phyloP scores from a whole-genome alignment of 92 coral and sea anemone species.

The Zoanthus sansibaricus region DNA sequence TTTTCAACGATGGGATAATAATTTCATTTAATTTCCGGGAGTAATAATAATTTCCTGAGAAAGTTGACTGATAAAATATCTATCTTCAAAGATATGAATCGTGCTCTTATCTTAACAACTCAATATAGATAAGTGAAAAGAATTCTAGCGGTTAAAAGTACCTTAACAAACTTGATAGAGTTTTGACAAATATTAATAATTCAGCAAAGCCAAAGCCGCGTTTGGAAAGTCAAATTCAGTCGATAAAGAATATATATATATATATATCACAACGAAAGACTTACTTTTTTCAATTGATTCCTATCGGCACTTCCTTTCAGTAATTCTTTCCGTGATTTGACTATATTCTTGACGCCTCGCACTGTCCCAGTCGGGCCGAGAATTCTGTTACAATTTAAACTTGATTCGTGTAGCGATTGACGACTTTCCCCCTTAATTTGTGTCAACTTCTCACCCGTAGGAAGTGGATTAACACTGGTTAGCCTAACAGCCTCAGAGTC shows the following conservation, averaged over 20 bases:
- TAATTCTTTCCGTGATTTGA: slow-evolving; percentile 75
- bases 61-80: not conserved
- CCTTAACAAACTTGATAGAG: slow-evolving; percentile 18
- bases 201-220: not conserved
- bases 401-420: not conserved
- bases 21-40: too few relatives aligned
- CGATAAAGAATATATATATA: slow-evolving; percentile 25
- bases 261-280: slow-evolving; percentile 7
- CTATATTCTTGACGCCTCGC: slow-evolving; percentile 91
- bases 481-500: slow-evolving; percentile 17
- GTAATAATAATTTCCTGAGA: too few relatives aligned
- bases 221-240: slow-evolving; percentile 14
- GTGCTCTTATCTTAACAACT: not conserved
- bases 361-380: slow-evolving; percentile 93
- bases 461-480: slow-evolving; percentile 9
- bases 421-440: not conserved
- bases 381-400: slow-evolving; percentile 50
- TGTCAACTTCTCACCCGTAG: slow-evolving; percentile 12
- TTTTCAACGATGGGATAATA: too few relatives aligned
- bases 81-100: not conserved
- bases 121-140: not conserved
- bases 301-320: slow-evolving; percentile 48
- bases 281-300: slow-evolving; percentile 60
- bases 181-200: slow-evolving; percentile 26
- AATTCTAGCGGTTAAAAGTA: not conserved